Conservation (phyloP, 2,797 vertebrate genomes). For the Eulemur albifrons region DNA sequence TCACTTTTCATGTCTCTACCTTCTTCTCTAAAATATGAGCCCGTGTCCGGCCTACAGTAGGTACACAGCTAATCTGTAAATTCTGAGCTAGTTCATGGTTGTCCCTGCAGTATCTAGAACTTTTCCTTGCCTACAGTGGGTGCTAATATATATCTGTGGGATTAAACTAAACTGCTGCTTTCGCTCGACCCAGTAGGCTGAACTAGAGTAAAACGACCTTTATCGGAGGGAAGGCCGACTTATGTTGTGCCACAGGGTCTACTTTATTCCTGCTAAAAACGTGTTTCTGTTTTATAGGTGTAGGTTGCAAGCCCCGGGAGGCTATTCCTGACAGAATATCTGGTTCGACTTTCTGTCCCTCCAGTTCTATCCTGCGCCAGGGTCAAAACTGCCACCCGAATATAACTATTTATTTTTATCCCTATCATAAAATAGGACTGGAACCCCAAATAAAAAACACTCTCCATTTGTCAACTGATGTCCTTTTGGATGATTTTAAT, state of each 20-base stretch:
- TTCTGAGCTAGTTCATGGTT: background rate
- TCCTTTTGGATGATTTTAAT: background rate
- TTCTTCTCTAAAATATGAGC: background rate
- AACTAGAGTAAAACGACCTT: background rate
- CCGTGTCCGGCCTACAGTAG: rapidly evolving
- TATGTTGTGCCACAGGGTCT: background rate
- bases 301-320: background rate
- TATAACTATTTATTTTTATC: background rate
- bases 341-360: background rate
- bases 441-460: background rate
- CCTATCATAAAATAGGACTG: background rate
- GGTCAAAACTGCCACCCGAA: background rate
- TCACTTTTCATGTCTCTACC: background rate
- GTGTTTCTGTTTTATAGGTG: background rate
- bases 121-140: background rate
- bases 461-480: background rate
- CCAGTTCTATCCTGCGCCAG: background rate
- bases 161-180: background rate
- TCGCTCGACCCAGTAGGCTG: background rate
- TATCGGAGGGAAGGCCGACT: background rate
- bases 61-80: background rate
- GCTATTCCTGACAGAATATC: background rate
- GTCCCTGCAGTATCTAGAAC: background rate
- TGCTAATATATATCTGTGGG: background rate
- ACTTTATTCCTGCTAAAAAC: background rate